phyloP scores from a whole-genome alignment of 2,113 vertebrate genomes.

The Coptodon rendalli region DNA sequence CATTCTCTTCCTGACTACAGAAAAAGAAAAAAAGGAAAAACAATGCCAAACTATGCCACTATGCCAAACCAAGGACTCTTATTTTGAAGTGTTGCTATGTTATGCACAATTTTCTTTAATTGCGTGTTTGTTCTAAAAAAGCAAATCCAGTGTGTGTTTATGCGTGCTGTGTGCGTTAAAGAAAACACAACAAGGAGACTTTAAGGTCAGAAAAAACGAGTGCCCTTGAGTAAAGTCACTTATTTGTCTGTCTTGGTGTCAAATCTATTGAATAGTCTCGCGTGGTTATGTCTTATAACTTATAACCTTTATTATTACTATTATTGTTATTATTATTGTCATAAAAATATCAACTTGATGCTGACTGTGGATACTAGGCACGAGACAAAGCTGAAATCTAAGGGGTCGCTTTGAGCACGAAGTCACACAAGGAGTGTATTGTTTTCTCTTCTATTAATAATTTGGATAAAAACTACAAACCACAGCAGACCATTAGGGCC shows the following conservation, averaged over 20 bases:
- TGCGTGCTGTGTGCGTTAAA: not conserved
- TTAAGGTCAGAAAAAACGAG: not conserved
- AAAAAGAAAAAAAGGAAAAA: not conserved
- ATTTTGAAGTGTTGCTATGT: not conserved
- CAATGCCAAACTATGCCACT: not conserved
- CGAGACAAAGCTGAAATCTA: not conserved
- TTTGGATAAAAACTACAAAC: not conserved
- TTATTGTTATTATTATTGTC: not conserved
- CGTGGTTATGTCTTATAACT: not conserved
- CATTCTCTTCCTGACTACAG: slow-evolving; percentile 5
- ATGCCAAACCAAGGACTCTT: not conserved
- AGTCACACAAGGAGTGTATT: not conserved
- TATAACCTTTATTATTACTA: not conserved
- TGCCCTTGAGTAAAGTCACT: not conserved
- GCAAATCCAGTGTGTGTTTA: not conserved
- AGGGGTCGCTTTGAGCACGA: not conserved
- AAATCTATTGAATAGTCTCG: not conserved
- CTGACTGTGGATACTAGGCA: not conserved
- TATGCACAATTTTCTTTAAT: not conserved
- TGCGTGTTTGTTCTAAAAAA: not conserved
- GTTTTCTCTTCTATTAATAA: not conserved
- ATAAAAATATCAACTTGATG: not conserved
- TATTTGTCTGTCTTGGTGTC: not conserved
- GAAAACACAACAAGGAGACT: not conserved
- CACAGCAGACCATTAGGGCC: not conserved